A percentile compares a stretch with the other conserved stretches of the same genome.
These are phyloP conservation scores for Sialis fuliginosa DNA, from an alignment of 2,888 invertebrate genomes.

Conservation along the genomic window DNA sequence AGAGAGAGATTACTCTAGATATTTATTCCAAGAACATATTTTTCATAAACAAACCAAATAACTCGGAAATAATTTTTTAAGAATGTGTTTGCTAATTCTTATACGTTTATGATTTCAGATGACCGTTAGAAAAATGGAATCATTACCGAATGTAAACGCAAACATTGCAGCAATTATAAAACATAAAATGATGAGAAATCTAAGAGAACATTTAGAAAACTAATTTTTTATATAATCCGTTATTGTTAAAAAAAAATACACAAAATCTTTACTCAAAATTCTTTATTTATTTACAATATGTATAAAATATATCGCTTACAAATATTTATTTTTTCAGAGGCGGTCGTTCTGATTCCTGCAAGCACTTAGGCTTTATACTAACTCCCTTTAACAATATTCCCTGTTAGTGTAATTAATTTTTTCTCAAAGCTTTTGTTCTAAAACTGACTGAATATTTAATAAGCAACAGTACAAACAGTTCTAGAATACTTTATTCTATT, in stretches of 20 bases:
- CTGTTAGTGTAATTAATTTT: background rate
- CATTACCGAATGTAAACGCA: conserved; percentile 61
- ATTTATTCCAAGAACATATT: no score
- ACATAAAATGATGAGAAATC: conserved; percentile 19
- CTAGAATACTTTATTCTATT: no score
- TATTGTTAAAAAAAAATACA: background rate
- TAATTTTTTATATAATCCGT: background rate
- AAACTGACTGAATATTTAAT: no score
- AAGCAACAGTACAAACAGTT: no score
- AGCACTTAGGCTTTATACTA: no score
- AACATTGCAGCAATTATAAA: conserved; percentile 53
- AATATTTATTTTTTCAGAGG: no score
- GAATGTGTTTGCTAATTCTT: no score
- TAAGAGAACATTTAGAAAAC: conserved; percentile 11
- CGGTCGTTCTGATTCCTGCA: no score
- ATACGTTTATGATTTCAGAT: conserved; percentile 23
- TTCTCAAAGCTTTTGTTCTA: no score
- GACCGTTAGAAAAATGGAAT: conserved; percentile 41
- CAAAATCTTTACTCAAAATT: background rate
- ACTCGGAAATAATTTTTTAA: no score
- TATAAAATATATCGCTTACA: no score
- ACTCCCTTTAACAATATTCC: background rate
- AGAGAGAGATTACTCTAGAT: background rate
- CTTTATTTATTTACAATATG: background rate
- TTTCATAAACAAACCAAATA: no score